Percentiles rank a stretch among this genome's conserved stretches.
Conservation (phyloP, 2,888 invertebrate species). For the Hypomecis punctinalis region DNA sequence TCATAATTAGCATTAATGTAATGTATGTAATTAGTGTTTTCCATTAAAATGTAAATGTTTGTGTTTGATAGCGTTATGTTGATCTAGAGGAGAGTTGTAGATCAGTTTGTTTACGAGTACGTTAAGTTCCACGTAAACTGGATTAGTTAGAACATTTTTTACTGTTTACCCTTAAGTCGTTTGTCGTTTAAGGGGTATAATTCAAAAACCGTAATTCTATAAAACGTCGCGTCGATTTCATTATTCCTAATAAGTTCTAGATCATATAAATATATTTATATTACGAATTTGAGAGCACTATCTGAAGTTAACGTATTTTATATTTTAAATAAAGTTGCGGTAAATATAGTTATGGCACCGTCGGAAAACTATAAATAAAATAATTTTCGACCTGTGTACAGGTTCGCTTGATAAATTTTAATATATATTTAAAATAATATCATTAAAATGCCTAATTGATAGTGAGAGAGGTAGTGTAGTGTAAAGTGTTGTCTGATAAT, state of each 20-base stretch:
- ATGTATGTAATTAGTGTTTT: constrained; percentile 75
- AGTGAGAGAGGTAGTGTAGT: constrained; percentile 82
- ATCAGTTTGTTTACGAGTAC: constrained; percentile 47
- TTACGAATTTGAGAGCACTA: constrained; percentile 55
- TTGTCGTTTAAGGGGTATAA: constrained; percentile 47
- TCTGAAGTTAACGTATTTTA: constrained; percentile 50
- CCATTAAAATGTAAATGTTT: constrained; percentile 71
- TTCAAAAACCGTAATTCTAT: constrained; percentile 49
- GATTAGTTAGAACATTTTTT: constrained; percentile 51
- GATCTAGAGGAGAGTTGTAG: constrained; percentile 61
- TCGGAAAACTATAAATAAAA: constrained; percentile 53
- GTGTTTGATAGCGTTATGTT: constrained; percentile 68
- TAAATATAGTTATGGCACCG: constrained; percentile 57
- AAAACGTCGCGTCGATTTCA: constrained; percentile 60
- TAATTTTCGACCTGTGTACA: constrained; percentile 62
- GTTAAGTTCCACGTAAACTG: constrained; percentile 52
- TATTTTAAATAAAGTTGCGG: constrained; percentile 51
- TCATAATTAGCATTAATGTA: constrained; percentile 72
- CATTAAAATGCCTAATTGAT: constrained; percentile 78
- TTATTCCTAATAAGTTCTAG: constrained; percentile 80
- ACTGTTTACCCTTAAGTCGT: constrained; percentile 51
- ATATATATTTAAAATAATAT: constrained; percentile 71
- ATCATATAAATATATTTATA: constrained; percentile 83
- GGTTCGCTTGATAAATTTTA: constrained; percentile 71
- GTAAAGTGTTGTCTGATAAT: constrained; percentile 72